These are phyloP conservation scores for Phasianus colchicus DNA, from an alignment of 2,113 vertebrate species.

Conservation along the genomic window DNA sequence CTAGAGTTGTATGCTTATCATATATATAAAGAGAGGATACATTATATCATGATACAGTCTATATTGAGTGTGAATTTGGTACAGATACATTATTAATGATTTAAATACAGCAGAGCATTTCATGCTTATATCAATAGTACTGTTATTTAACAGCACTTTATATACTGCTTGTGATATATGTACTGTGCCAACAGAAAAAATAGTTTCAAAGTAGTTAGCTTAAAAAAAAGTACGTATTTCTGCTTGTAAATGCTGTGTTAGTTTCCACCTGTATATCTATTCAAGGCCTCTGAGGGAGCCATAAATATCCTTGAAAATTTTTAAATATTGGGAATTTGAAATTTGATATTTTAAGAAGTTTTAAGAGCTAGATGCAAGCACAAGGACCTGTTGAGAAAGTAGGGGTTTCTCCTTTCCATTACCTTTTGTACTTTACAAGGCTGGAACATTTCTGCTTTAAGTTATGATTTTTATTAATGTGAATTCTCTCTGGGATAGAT, in stretches of 20 bases:
- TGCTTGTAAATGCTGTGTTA: constrained; percentile 34
- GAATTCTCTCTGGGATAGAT: neutral
- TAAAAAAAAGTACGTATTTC: neutral
- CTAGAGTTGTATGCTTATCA: neutral
- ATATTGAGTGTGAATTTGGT: neutral
- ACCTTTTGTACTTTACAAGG: constrained; percentile 9
- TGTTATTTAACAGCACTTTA: neutral
- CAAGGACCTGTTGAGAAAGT: constrained; percentile 13
- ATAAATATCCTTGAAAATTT: constrained; percentile 27
- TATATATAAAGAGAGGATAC: neutral
- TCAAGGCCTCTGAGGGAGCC: neutral
- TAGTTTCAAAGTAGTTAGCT: constrained; percentile 7
- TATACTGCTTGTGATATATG: neutral
- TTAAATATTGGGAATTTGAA: constrained; percentile 26
- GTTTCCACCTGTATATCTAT: constrained; percentile 34
- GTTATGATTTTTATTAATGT: constrained; percentile 38
- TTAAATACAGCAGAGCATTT: neutral
- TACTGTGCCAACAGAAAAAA: constrained; percentile 9
- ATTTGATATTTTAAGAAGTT: constrained; percentile 40
- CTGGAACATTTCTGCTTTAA: constrained; percentile 11
- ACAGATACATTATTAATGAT: neutral
- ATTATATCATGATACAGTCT: neutral
- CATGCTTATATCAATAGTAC: neutral
- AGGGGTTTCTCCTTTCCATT: constrained; percentile 4
- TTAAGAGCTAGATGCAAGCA: constrained; percentile 22